phyloP scores from a whole-genome alignment of 2,888 invertebrate species.

The Cyrtodaria siliqua region DNA sequence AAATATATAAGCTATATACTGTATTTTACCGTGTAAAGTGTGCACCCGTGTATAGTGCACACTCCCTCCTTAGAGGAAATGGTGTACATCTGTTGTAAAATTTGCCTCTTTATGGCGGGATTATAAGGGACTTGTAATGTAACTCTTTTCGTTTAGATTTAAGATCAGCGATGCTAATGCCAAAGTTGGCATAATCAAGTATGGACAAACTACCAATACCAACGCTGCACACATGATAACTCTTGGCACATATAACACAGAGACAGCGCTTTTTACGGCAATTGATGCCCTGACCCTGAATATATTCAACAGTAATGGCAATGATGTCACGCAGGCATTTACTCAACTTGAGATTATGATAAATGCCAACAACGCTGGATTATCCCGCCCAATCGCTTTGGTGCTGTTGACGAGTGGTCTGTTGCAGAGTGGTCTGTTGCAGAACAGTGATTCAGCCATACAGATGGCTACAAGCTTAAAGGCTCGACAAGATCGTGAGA shows the following conservation, averaged over 20 bases:
- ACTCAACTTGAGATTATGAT: neutral
- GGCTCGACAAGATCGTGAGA: neutral
- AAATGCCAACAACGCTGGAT: neutral
- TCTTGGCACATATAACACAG: neutral
- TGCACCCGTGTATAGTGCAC: too few relatives aligned
- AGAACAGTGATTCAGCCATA: conserved; percentile 2
- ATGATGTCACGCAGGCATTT: conserved; percentile 11
- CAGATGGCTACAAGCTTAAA: conserved; percentile 5
- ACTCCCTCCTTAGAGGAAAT: too few relatives aligned
- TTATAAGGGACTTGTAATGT: neutral
- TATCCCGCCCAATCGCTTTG: conserved; percentile 8
- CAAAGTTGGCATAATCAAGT: conserved; percentile 18
- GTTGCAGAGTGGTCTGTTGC: neutral
- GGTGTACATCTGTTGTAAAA: too few relatives aligned
- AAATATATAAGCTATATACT: too few relatives aligned
- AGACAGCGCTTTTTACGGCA: conserved; percentile 2
- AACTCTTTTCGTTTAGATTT: conserved; percentile 26
- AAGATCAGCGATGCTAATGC: conserved; percentile 4
- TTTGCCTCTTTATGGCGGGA: too few relatives aligned
- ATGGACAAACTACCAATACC: conserved; percentile 7
- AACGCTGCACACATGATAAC: neutral
- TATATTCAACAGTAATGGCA: conserved; percentile 6
- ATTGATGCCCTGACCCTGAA: conserved; percentile 16
- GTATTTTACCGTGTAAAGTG: too few relatives aligned
- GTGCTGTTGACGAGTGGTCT: conserved; percentile 22